A percentile compares a stretch with the other conserved stretches of the same genome.
Conservation (phyloP, 2,888 invertebrate species). For the Muscina levida region DNA sequence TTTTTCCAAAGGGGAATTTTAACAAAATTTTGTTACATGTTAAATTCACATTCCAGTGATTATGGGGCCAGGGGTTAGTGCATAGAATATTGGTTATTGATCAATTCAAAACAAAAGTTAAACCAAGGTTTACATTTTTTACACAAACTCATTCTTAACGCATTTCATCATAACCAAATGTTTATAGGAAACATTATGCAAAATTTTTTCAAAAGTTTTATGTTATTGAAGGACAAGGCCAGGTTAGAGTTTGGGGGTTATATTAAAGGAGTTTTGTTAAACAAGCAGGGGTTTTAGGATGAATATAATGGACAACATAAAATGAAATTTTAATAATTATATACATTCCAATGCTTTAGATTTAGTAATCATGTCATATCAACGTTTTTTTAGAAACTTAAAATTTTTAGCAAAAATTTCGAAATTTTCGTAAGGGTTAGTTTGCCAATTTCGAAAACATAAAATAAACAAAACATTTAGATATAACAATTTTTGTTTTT, state of each 20-base stretch:
- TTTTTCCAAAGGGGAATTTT: slow-evolving; percentile 4
- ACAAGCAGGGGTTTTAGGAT: slow-evolving; percentile 25
- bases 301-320: slow-evolving; percentile 27
- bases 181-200: slow-evolving; percentile 3
- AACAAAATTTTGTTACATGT: not conserved
- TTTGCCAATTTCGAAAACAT: no score
- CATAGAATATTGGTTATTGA: not conserved
- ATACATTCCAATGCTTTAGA: slow-evolving; percentile 57
- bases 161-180: slow-evolving; percentile 24
- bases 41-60: no score
- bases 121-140: slow-evolving; percentile 14
- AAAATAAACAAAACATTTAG: no score
- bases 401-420: slow-evolving; percentile 21
- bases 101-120: slow-evolving; percentile 21
- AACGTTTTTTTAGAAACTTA: slow-evolving; percentile 37
- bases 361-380: slow-evolving; percentile 39
- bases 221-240: slow-evolving; percentile 5
- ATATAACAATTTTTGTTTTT: no score
- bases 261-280: slow-evolving; percentile 2
- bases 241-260: no score
- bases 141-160: slow-evolving; percentile 46
- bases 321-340: slow-evolving; percentile 31
- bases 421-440: slow-evolving; percentile 6
- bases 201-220: slow-evolving; percentile 22
- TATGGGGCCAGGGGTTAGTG: slow-evolving; percentile 4